Evolutionary conservation across 1,140 invertebrate species (phyloP).

Genomic region (Drosophila murphyi): DNA sequence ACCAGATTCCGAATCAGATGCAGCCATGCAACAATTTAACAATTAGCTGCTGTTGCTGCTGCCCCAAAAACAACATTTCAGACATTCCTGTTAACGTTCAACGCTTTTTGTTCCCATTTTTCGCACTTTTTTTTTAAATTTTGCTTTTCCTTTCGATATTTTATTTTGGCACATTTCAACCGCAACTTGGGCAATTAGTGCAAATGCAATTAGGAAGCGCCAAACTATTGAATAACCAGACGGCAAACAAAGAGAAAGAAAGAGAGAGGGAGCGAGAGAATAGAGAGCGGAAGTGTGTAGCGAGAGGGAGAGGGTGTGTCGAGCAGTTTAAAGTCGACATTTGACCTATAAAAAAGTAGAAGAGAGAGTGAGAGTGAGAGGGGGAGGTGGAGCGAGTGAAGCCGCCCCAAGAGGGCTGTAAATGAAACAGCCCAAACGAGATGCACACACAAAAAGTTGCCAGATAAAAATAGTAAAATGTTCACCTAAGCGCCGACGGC

Average conservation of each 20-base stretch:
- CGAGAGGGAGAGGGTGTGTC: neutral
- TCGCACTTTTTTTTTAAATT: neutral
- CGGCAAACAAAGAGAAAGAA: slow-evolving; percentile 1
- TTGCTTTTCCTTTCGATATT: slow-evolving; percentile 25
- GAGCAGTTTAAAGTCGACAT: slow-evolving; percentile 21
- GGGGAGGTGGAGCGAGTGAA: neutral
- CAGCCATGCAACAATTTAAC: slow-evolving; percentile 54
- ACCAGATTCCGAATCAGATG: slow-evolving; percentile 35
- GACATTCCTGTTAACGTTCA: slow-evolving; percentile 29
- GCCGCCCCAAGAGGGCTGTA: slow-evolving; percentile 23
- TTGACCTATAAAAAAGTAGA: slow-evolving; percentile 55
- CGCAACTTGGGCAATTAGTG: slow-evolving; percentile 71
- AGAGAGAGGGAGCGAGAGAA: neutral
- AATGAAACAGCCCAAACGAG: slow-evolving; percentile 60
- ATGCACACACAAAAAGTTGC: slow-evolving; percentile 26
- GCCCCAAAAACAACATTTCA: slow-evolving; percentile 37
- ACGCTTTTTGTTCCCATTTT: neutral
- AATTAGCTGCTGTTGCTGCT: slow-evolving; percentile 43
- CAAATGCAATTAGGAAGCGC: slow-evolving; percentile 74
- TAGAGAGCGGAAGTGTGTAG: too few species aligned
- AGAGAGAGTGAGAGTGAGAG: neutral
- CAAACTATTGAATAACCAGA: slow-evolving; percentile 73
- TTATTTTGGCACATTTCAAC: slow-evolving; percentile 73
- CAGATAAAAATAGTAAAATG: slow-evolving; percentile 48
- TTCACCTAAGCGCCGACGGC: slow-evolving; percentile 29